Evolutionary conservation across 1,140 invertebrate species (phyloP), one percentile per base, ranked within the genome.

Genomic region (Hestina assimilis): DNA sequence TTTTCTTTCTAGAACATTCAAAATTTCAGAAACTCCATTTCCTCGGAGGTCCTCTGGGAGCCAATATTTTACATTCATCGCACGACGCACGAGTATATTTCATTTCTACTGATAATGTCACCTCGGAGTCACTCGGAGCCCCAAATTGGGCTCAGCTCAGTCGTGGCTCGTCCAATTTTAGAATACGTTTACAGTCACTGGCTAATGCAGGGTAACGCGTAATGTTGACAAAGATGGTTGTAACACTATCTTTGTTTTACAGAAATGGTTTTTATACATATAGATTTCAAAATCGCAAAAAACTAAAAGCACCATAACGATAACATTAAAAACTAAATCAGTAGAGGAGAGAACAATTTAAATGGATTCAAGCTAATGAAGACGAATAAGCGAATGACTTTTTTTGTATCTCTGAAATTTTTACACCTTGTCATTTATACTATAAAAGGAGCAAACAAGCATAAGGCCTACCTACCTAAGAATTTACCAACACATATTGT

Each of bases 31-130:
- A 31, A 48, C 11, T 48, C 19, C 29, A 47, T 23, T 33, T 35
- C 45, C 45, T 43, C 20, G 41, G 3, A 20, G 41, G 21, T 9
- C 41, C 43, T 28, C 14, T 17, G n/a, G 28, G 15, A 31, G 43
- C 4, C 15, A 21, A 43, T 43, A 43, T 23, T 47, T 24, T 31
- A 20, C 28, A 47, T 47, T 47, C 26, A 7, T 47, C 28, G 21
- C 28, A 47, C 43, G 41, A 43, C 41, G 43, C 26, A 47, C 19
- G 26, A 47, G 43, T 33, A 29, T 46, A 46, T 46, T 46, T 47
- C 43, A 47, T 47, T 47, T 31, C 28, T 6, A 28, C 43, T 43
- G 43, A 47, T 47, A 47, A 47, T 47, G 43, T 47, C 43, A 47
- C 17, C 29, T 47, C 23, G n/a, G 41, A 17, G 43, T 47, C 12